These are phyloP conservation scores for Mirounga angustirostris DNA, from an alignment of 2,113 vertebrate genomes.

Conservation along the genomic window DNA sequence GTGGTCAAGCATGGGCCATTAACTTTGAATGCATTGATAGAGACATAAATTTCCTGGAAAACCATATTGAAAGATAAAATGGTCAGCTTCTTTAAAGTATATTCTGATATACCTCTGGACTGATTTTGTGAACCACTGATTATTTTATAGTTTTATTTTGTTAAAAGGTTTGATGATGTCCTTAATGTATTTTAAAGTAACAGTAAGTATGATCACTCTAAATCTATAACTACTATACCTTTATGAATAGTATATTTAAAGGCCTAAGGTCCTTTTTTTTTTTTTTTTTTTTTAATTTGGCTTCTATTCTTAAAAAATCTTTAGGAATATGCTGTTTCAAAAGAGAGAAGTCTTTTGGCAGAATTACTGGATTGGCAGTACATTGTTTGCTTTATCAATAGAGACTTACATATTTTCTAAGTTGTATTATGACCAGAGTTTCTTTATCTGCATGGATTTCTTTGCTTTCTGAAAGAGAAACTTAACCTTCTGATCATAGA, in stretches of 20 bases:
- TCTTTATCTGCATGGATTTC: conserved; percentile 30
- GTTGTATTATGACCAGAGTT: neutral
- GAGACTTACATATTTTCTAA: neutral
- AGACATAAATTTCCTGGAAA: conserved; percentile 34
- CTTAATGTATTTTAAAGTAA: conserved; percentile 28
- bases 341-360: neutral
- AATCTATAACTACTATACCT: neutral
- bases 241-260: conserved; percentile 40
- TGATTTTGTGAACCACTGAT: neutral
- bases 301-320: conserved; percentile 27
- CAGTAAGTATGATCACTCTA: neutral
- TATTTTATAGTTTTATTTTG: conserved; percentile 46
- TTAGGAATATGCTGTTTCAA: conserved; percentile 22
- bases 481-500: neutral
- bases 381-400: neutral
- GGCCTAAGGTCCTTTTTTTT: neutral
- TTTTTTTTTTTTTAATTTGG: neutral
- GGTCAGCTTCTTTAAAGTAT: neutral
- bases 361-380: neutral
- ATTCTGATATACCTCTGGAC: neutral
- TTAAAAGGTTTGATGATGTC: conserved; percentile 3
- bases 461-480: conserved; percentile 20
- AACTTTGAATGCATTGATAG: conserved; percentile 1
- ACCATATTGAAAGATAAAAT: neutral
- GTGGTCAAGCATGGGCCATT: neutral